A percentile compares a stretch with the other conserved stretches of the same genome.
phyloP scores from a whole-genome alignment of 2,113 vertebrate genomes.

The Uria lomvia region DNA sequence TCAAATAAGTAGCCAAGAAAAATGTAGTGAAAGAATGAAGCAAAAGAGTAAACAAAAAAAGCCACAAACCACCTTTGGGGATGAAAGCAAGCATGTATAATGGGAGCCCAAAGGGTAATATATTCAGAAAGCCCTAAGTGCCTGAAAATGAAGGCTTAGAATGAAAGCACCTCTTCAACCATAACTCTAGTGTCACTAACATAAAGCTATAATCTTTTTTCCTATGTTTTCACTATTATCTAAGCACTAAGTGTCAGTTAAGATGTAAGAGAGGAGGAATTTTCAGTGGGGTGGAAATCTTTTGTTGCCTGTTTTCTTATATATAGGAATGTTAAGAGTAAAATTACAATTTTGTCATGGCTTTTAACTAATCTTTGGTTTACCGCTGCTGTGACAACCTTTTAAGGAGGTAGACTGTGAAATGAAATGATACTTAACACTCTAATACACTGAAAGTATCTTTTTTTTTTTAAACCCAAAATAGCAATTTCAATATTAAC shows the following conservation, averaged over 20 bases:
- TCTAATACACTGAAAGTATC: background rate
- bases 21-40: background rate
- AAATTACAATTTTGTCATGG: conserved; percentile 20
- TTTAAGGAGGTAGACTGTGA: conserved; percentile 27
- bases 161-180: conserved; percentile 26
- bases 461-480: background rate
- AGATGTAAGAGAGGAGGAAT: conserved; percentile 7
- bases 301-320: background rate
- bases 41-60: background rate
- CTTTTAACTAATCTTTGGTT: conserved; percentile 41
- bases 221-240: conserved; percentile 18
- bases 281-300: conserved; percentile 35
- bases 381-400: conserved; percentile 43
- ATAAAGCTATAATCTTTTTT: conserved; percentile 35
- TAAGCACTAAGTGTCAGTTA: conserved; percentile 35
- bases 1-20: background rate
- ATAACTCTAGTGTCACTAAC: conserved; percentile 29
- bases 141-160: conserved; percentile 44
- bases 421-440: conserved; percentile 13
- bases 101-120: conserved; percentile 37
- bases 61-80: background rate
- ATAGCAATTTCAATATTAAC: background rate
- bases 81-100: conserved; percentile 16
- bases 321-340: background rate
- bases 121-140: conserved; percentile 10